These are phyloP conservation scores for Tyto alba DNA, from an alignment of 2,113 vertebrate species.

Conservation along the genomic window DNA sequence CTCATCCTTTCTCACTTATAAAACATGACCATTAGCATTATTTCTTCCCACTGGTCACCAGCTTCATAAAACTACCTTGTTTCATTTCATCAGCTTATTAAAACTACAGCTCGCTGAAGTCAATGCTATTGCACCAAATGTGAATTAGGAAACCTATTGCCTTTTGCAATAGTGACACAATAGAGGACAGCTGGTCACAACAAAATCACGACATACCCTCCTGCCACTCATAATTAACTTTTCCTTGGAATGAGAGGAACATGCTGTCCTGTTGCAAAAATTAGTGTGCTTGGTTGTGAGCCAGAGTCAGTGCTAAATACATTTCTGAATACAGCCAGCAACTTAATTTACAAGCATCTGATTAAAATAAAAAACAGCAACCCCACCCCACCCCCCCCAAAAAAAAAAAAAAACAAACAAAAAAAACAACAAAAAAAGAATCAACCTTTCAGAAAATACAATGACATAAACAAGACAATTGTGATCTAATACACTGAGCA, in stretches of 20 bases:
- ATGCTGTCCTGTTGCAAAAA: conserved; percentile 15
- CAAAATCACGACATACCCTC: background rate
- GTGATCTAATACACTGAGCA: background rate
- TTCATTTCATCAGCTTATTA: background rate
- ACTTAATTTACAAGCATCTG: conserved; percentile 23
- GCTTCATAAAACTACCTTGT: background rate
- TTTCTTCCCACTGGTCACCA: background rate
- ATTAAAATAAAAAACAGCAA: background rate
- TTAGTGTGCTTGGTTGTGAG: conserved; percentile 22
- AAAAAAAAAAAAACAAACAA: background rate
- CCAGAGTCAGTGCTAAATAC: conserved; percentile 18
- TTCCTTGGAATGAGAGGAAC: conserved; percentile 7
- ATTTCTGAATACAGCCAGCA: conserved; percentile 31
- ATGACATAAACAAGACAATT: background rate
- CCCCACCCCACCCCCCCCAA: no score
- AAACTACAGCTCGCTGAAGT: background rate
- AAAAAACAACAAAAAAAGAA: background rate
- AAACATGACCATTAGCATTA: background rate
- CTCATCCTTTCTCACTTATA: background rate
- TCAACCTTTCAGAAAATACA: background rate
- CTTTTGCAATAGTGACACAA: background rate
- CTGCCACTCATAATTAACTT: background rate
- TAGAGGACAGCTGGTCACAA: background rate
- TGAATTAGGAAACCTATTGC: background rate
- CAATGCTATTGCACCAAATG: background rate